Conservation (phyloP, 2,888 invertebrate genomes). For the Pachycephus smyrnensis region DNA sequence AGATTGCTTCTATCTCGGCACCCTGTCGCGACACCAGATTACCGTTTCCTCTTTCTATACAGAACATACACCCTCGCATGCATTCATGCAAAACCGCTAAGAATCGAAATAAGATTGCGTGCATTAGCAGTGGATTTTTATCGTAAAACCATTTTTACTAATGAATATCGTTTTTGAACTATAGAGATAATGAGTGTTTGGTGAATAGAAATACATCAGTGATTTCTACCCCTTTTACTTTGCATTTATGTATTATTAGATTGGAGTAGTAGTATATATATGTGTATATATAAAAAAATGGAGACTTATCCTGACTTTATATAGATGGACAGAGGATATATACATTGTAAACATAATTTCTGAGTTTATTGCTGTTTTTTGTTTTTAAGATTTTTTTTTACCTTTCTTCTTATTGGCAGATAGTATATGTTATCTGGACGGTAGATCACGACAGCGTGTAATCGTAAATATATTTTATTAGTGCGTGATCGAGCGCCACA, state of each 20-base stretch:
- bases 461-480: neutral
- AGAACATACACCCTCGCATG: conserved; percentile 10
- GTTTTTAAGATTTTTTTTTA: neutral
- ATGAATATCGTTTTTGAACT: neutral
- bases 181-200: neutral
- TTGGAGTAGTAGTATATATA: neutral
- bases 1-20: conserved; percentile 65
- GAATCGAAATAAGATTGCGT: neutral
- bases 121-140: neutral
- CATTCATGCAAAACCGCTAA: neutral
- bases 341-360: neutral
- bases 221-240: neutral
- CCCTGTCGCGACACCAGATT: conserved; percentile 57
- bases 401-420: neutral
- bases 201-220: neutral
- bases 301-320: neutral
- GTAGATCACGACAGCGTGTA: neutral
- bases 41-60: conserved; percentile 60
- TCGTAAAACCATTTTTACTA: neutral
- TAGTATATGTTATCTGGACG: neutral
- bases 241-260: neutral
- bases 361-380: neutral
- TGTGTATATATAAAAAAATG: too few species aligned
- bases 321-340: neutral
- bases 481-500: neutral